Conservation (phyloP, 2,888 invertebrate genomes). For the Lomographa bimaculata region DNA sequence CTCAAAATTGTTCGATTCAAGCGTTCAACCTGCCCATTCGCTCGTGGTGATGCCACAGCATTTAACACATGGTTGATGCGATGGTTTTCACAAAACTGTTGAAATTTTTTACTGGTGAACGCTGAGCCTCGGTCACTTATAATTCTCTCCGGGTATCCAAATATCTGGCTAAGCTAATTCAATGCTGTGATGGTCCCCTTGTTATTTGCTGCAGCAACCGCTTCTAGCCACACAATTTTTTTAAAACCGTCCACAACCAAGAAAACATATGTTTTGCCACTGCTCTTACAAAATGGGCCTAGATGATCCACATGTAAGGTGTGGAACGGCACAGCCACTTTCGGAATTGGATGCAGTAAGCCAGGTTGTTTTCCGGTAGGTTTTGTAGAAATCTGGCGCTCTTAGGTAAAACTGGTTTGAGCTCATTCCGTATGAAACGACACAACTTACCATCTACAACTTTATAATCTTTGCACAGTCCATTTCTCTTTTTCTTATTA, state of each 20-base stretch:
- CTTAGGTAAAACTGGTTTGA: slow-evolving; percentile 4
- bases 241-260: slow-evolving; percentile 21
- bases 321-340: slow-evolving; percentile 22
- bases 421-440: neutral
- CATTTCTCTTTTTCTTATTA: slow-evolving; percentile 7
- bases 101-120: neutral
- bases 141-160: slow-evolving; percentile 1
- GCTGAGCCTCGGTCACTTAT: neutral
- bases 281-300: slow-evolving; percentile 23
- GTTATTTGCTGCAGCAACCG: neutral
- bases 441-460: slow-evolving; percentile 10
- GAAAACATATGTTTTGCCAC: slow-evolving; percentile 19
- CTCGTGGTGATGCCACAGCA: no score
- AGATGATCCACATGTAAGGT: slow-evolving; percentile 7
- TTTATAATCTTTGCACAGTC: slow-evolving; percentile 13
- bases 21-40: no score
- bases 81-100: neutral
- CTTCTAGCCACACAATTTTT: slow-evolving; percentile 17
- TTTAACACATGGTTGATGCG: neutral
- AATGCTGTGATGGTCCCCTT: neutral
- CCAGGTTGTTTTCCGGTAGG: slow-evolving; percentile 19
- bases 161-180: neutral
- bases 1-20: no score
- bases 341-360: slow-evolving; percentile 20
- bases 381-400: slow-evolving; percentile 16